Conservation (phyloP, 2,888 invertebrate species). For the Gnatocerus cornutus region DNA sequence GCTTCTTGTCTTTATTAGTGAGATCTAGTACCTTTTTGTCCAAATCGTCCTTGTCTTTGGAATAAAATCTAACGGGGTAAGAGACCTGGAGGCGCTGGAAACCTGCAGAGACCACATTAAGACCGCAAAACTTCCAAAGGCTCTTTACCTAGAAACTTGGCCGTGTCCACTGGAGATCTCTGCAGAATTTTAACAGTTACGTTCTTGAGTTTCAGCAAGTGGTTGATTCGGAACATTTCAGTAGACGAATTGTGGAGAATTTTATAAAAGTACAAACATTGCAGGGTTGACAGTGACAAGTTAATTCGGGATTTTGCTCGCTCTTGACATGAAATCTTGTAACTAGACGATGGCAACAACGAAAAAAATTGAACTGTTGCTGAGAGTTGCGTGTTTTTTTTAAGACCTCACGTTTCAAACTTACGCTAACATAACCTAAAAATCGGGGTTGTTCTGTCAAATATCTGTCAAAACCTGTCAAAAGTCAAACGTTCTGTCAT, state of each 20-base stretch:
- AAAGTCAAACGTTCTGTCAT: not conserved
- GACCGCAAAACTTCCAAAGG: not conserved
- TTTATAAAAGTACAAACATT: conserved; percentile 29
- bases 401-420: not conserved
- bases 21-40: conserved; percentile 58
- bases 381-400: not conserved
- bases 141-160: conserved; percentile 26
- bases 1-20: conserved; percentile 32
- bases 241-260: not conserved
- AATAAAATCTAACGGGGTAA: conserved; percentile 24
- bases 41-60: conserved; percentile 49
- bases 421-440: not conserved
- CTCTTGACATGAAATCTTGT: conserved; percentile 22
- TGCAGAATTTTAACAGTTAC: conserved; percentile 14
- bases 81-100: conserved; percentile 18
- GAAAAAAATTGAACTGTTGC: not conserved
- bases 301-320: conserved; percentile 19
- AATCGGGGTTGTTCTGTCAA: not conserved
- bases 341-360: conserved; percentile 11
- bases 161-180: conserved; percentile 22
- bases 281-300: conserved; percentile 21
- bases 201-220: conserved; percentile 32
- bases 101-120: conserved; percentile 4
- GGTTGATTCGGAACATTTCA: conserved; percentile 34
- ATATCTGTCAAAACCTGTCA: too few species aligned